phyloP scores from a whole-genome alignment of 2,888 invertebrate species.

The Polia nebulosa region DNA sequence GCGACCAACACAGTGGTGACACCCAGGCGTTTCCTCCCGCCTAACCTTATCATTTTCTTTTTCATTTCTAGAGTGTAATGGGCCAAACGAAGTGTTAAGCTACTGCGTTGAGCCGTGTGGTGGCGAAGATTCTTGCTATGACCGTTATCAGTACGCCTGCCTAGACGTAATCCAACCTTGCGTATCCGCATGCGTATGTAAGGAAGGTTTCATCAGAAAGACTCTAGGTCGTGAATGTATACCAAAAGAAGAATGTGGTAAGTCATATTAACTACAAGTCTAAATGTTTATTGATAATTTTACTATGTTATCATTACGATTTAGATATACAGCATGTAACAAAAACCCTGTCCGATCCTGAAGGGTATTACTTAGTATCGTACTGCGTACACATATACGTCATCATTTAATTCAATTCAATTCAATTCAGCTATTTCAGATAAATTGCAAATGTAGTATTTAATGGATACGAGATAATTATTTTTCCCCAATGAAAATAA shows the following conservation, averaged over 20 bases:
- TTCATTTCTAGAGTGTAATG: conserved; percentile 15
- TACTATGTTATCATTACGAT: not conserved
- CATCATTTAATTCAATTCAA: too few species aligned
- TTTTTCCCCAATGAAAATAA: too few species aligned
- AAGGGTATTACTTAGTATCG: too few species aligned
- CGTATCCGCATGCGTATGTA: conserved; percentile 12
- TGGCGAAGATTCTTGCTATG: conserved; percentile 36
- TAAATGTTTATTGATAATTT: not conserved
- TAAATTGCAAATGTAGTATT: too few species aligned
- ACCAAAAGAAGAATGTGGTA: conserved; percentile 43
- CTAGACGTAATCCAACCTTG: conserved; percentile 2
- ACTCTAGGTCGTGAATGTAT: conserved; percentile 36
- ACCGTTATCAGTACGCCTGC: conserved; percentile 11
- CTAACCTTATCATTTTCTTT: not conserved
- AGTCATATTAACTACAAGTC: not conserved
- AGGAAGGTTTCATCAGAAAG: conserved; percentile 16
- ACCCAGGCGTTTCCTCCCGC: too few species aligned
- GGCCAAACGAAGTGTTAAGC: conserved; percentile 13
- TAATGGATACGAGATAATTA: too few species aligned
- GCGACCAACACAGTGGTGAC: too few species aligned
- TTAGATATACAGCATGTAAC: too few species aligned
- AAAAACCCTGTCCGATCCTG: too few species aligned
- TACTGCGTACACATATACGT: too few species aligned
- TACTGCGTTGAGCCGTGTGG: conserved; percentile 9
- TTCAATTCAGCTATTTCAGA: too few species aligned